phyloP scores from a whole-genome alignment of 2,888 invertebrate species.

The Subacronicta megacephala region DNA sequence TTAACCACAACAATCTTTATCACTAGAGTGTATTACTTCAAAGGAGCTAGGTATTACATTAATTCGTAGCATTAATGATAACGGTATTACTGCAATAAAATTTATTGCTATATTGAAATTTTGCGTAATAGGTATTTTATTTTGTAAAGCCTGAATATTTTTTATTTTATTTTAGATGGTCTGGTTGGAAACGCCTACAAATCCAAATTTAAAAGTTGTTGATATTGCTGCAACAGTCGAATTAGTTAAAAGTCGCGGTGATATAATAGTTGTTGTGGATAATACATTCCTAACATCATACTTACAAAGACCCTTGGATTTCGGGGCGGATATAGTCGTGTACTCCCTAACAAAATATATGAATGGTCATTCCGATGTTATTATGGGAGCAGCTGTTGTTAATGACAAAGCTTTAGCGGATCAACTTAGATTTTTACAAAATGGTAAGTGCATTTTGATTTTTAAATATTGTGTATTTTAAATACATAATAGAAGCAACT shows the following conservation, averaged over 20 bases:
- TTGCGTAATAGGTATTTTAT: slow-evolving; percentile 4
- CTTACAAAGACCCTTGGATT: slow-evolving; percentile 96
- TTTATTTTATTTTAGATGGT: slow-evolving; percentile 90
- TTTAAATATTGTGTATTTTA: neutral
- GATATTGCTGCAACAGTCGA: slow-evolving; percentile 94
- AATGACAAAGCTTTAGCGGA: slow-evolving; percentile 93
- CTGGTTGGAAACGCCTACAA: slow-evolving; percentile 99
- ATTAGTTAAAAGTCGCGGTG: slow-evolving; percentile 74
- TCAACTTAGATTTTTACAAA: slow-evolving; percentile 95
- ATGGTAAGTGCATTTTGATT: slow-evolving; percentile 87
- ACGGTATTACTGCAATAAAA: slow-evolving; percentile 28
- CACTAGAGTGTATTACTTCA: slow-evolving; percentile 43
- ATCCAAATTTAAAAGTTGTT: slow-evolving; percentile 96
- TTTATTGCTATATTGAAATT: slow-evolving; percentile 38
- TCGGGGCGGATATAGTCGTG: slow-evolving; percentile 97
- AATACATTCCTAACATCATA: slow-evolving; percentile 93
- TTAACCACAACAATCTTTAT: slow-evolving; percentile 87
- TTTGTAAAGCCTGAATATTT: neutral
- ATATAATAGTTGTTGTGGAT: slow-evolving; percentile 52
- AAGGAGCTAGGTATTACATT: slow-evolving; percentile 40
- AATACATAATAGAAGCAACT: no score
- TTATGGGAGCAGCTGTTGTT: slow-evolving; percentile 97
- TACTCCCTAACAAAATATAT: slow-evolving; percentile 99
- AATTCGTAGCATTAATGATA: slow-evolving; percentile 47
- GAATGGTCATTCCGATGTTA: slow-evolving; percentile 99